Evolutionary conservation across 2,113 vertebrate genomes (phyloP).

Genomic region (Phaetusa simplex): DNA sequence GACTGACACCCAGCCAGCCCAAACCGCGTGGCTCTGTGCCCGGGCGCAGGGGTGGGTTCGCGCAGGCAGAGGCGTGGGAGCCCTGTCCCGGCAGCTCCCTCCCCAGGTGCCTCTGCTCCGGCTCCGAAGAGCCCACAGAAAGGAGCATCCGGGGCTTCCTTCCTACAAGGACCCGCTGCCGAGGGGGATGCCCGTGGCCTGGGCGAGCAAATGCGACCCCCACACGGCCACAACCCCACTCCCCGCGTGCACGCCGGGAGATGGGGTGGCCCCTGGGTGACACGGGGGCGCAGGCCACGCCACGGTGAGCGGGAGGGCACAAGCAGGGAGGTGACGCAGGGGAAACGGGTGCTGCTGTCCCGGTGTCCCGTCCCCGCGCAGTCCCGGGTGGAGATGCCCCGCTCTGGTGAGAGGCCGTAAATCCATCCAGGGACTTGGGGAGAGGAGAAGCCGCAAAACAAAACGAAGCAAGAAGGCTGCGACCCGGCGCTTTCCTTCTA

Average conservation of each 20-base stretch:
- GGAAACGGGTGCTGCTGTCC: not conserved
- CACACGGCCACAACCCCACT: not conserved
- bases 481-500: rapidly evolving
- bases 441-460: not conserved
- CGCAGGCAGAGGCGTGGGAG: not conserved
- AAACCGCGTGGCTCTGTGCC: not conserved
- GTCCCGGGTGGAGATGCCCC: not conserved
- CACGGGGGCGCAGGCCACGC: not conserved
- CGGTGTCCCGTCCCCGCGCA: rapidly evolving
- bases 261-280: not conserved
- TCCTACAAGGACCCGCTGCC: not conserved
- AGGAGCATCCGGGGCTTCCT: not conserved
- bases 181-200: no score
- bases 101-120: not conserved
- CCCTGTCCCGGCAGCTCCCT: not conserved
- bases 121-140: not conserved
- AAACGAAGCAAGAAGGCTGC: not conserved
- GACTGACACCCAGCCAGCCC: not conserved
- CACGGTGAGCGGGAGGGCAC: not conserved
- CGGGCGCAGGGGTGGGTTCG: rapidly evolving
- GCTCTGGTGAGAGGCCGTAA: not conserved
- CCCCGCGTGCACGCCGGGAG: not conserved
- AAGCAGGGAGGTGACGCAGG: not conserved
- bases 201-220: not conserved
- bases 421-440: not conserved